These are phyloP conservation scores for Gallinago media DNA, from an alignment of 2,113 vertebrate species.

Conservation along the genomic window DNA sequence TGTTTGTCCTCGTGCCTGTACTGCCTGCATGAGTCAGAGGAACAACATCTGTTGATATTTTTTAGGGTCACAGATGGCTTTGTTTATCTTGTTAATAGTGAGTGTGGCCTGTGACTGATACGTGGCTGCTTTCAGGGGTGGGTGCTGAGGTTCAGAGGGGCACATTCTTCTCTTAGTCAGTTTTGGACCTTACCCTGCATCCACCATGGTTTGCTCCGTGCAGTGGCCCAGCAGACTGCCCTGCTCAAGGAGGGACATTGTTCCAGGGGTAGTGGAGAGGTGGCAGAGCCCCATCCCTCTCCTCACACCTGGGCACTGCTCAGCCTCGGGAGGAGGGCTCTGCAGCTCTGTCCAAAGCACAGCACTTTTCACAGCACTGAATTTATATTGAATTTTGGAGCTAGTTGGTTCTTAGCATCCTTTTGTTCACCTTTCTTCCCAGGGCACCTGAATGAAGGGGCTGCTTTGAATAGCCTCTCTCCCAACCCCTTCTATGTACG, in stretches of 20 bases:
- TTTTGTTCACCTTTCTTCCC: background rate
- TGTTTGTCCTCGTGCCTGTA: background rate
- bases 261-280: background rate
- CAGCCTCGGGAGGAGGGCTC: background rate
- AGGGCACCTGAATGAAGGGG: background rate
- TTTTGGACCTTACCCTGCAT: background rate
- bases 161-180: background rate
- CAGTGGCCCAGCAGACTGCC: background rate
- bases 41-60: background rate
- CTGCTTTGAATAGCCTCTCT: background rate
- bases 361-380: background rate
- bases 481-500: background rate
- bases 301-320: fast-evolving
- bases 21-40: background rate
- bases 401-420: background rate
- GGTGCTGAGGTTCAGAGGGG: background rate
- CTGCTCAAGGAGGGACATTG: background rate
- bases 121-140: background rate
- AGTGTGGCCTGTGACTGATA: background rate
- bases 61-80: slow-evolving; percentile 12
- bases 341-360: background rate
- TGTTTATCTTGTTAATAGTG: background rate
- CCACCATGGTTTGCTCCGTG: fast-evolving
- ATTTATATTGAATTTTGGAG: background rate
- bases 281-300: background rate